Evolutionary conservation across 2,797 vertebrate genomes (phyloP).

Genomic region (Ctenopoma multispine): DNA sequence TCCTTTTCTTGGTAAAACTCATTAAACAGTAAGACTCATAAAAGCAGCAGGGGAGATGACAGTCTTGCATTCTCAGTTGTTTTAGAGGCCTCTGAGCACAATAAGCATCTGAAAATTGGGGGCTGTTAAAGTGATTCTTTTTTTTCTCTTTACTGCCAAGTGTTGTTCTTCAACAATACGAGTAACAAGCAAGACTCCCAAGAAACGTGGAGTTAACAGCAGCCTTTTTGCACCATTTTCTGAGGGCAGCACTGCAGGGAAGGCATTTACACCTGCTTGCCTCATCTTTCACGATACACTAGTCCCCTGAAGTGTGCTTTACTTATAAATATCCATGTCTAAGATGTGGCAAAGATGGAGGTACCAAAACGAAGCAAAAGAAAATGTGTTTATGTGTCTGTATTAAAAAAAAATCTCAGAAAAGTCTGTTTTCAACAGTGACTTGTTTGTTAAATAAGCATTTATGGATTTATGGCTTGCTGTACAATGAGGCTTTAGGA

Average conservation of each 20-base stretch:
- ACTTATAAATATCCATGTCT: slow-evolving; percentile 74
- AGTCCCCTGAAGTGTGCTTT: slow-evolving; percentile 68
- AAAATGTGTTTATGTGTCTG: slow-evolving; percentile 23
- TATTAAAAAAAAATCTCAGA: slow-evolving; percentile 33
- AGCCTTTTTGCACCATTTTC: slow-evolving; percentile 74
- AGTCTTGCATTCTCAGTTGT: slow-evolving; percentile 74
- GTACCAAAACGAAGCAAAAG: slow-evolving; percentile 29
- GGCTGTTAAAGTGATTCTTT: slow-evolving; percentile 69
- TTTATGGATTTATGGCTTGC: slow-evolving; percentile 63
- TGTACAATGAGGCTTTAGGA: slow-evolving; percentile 51
- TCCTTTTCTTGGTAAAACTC: slow-evolving; percentile 80
- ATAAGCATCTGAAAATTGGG: slow-evolving; percentile 75
- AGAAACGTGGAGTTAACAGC: slow-evolving; percentile 72
- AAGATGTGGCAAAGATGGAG: slow-evolving; percentile 50
- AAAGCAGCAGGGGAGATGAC: slow-evolving; percentile 78
- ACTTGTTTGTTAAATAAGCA: slow-evolving; percentile 72
- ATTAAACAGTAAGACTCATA: slow-evolving; percentile 79
- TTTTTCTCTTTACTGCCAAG: slow-evolving; percentile 61
- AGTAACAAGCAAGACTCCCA: slow-evolving; percentile 75
- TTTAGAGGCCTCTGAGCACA: slow-evolving; percentile 76
- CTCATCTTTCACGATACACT: slow-evolving; percentile 79
- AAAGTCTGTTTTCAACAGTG: slow-evolving; percentile 62
- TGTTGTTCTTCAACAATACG: slow-evolving; percentile 75
- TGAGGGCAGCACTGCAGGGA: slow-evolving; percentile 78
- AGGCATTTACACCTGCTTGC: slow-evolving; percentile 81